Evolutionary conservation across 2,113 vertebrate species (phyloP).

Genomic region (Peromyscus leucopus): DNA sequence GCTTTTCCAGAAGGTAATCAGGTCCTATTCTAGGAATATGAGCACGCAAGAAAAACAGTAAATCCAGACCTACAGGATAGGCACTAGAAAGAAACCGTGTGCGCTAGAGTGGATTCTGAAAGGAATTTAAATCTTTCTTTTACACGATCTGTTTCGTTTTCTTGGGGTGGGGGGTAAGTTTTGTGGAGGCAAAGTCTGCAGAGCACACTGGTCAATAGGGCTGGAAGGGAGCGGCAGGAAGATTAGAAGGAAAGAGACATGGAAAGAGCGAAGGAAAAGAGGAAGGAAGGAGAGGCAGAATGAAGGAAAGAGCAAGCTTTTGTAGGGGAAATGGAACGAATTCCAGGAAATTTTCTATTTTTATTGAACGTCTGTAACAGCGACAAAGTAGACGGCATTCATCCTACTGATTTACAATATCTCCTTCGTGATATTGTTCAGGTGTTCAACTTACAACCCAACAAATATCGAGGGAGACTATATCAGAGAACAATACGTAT

Average conservation of each 20-base stretch:
- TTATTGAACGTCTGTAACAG: background rate
- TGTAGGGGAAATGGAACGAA: background rate
- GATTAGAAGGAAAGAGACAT: background rate
- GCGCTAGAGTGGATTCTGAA: background rate
- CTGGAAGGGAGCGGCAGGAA: too few relatives aligned
- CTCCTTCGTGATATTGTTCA: background rate
- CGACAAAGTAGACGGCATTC: background rate
- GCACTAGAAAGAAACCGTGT: background rate
- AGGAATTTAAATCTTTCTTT: background rate
- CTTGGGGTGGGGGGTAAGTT: too few relatives aligned
- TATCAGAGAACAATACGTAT: background rate
- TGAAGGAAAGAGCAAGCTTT: background rate
- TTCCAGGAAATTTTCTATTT: background rate
- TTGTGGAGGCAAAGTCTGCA: background rate
- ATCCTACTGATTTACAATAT: background rate
- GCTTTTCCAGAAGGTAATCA: background rate
- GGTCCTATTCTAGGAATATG: too few relatives aligned
- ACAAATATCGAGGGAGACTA: background rate
- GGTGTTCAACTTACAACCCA: background rate
- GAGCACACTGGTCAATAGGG: background rate
- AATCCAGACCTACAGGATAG: background rate
- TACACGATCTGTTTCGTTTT: background rate
- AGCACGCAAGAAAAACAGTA: background rate
- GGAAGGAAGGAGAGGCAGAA: background rate
- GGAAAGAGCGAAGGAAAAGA: background rate